phyloP scores from a whole-genome alignment of 1,140 invertebrate species.

The Anastrepha ludens region DNA sequence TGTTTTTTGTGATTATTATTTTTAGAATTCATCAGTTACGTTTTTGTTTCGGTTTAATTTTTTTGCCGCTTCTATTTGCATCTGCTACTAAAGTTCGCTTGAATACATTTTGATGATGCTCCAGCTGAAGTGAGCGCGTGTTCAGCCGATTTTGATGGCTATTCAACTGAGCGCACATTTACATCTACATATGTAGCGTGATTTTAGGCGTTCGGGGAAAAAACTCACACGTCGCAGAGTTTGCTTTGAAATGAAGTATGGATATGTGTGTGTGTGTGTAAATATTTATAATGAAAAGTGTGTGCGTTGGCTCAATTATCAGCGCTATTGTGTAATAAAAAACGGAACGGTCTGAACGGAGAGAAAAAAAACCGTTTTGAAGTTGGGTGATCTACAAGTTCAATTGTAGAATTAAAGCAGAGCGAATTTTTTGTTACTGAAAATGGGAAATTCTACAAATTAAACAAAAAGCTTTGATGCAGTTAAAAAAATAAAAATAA shows the following conservation, averaged over 20 bases:
- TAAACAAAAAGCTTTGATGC: too few species aligned
- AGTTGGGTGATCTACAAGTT: background rate
- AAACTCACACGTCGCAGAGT: background rate
- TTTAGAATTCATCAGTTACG: background rate
- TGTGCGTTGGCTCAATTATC: background rate
- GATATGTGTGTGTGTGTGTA: background rate
- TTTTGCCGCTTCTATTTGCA: background rate
- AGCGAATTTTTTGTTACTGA: too few species aligned
- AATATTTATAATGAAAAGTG: background rate
- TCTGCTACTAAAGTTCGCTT: conserved; percentile 41
- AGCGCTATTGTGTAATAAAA: background rate
- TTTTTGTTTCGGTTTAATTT: background rate
- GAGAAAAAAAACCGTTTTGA: background rate
- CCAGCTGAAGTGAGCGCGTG: conserved; percentile 27
- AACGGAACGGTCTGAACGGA: too few species aligned
- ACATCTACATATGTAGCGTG: conserved; percentile 5
- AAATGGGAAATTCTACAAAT: too few species aligned
- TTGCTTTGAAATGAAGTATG: background rate
- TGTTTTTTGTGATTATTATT: conserved; percentile 39
- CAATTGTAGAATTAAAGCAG: background rate
- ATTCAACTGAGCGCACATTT: conserved; percentile 18
- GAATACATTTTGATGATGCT: conserved; percentile 51
- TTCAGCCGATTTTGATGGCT: conserved; percentile 42
- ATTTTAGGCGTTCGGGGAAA: background rate
- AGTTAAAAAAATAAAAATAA: too few species aligned